phyloP scores from a whole-genome alignment of 2,797 vertebrate genomes.

The Luscinia megarhynchos region DNA sequence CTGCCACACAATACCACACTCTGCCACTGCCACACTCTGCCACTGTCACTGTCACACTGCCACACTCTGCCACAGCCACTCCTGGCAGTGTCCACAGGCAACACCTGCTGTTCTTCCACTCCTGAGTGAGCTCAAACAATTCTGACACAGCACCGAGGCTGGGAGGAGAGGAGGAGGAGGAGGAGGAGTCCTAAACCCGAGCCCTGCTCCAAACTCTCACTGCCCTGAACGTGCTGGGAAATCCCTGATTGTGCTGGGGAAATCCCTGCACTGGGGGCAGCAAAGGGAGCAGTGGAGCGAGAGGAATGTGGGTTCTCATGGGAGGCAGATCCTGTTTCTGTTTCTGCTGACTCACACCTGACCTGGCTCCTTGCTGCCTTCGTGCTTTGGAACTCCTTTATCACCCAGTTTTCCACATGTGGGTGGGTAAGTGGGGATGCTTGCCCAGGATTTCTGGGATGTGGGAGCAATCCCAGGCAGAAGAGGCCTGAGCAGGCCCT shows the following conservation, averaged over 20 bases:
- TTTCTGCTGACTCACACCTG: not conserved
- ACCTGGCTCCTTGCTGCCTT: not conserved
- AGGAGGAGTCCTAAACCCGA: not conserved
- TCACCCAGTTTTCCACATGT: not conserved
- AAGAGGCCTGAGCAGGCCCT: not conserved
- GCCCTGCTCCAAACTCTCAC: not conserved
- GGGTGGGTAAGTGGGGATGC: not conserved
- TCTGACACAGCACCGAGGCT: not conserved
- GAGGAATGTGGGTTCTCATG: not conserved
- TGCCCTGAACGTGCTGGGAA: not conserved
- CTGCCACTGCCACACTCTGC: not conserved
- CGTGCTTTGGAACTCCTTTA: not conserved
- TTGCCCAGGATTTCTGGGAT: not conserved
- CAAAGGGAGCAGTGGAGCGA: rapidly evolving
- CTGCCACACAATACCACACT: too few species aligned
- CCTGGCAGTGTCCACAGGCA: not conserved
- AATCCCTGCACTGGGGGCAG: not conserved
- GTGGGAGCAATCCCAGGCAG: not conserved
- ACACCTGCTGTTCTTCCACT: rapidly evolving
- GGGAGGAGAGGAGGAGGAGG: too few species aligned
- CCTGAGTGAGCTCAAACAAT: not conserved
- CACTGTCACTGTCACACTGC: too few species aligned
- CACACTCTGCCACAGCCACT: not conserved
- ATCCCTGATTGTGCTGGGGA: not conserved
- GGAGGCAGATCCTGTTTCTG: not conserved